Conservation (phyloP, 2,888 invertebrate genomes). For the Hirtodrosophila confusa region DNA sequence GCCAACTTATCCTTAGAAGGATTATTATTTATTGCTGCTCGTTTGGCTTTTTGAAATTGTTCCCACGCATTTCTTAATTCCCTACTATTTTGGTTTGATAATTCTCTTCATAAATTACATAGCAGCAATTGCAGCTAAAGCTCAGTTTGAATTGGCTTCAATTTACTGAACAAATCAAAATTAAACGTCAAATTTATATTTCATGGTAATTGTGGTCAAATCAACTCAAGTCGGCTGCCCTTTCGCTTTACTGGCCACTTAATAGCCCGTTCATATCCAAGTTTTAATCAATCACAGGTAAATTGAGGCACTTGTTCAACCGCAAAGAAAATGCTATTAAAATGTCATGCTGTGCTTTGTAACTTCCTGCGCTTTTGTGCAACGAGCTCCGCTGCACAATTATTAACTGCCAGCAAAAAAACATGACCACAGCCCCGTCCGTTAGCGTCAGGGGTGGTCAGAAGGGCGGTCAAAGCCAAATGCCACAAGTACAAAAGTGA, state of each 20-base stretch:
- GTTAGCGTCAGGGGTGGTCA: constrained; percentile 26
- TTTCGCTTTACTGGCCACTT: constrained; percentile 19
- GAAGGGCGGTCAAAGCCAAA: constrained; percentile 57
- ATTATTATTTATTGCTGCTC: too few species aligned
- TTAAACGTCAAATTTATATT: neutral
- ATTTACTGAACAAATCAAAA: too few species aligned
- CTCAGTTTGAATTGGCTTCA: too few species aligned
- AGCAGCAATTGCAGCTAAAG: too few species aligned
- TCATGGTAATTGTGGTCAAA: constrained; percentile 1
- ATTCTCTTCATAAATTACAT: too few species aligned
- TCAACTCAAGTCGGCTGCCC: constrained; percentile 11
- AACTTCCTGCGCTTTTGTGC: constrained; percentile 27
- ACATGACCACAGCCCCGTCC: constrained; percentile 37
- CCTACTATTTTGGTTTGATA: too few species aligned
- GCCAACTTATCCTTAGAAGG: too few species aligned
- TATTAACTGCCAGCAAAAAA: constrained; percentile 51
- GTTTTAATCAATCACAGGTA: constrained; percentile 27
- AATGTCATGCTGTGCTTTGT: constrained; percentile 49
- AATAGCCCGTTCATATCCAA: constrained; percentile 9
- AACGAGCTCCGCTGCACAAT: constrained; percentile 27
- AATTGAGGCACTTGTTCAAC: constrained; percentile 4
- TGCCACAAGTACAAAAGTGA: constrained; percentile 57
- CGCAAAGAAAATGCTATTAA: constrained; percentile 27
- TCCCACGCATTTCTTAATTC: too few species aligned
- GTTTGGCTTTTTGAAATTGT: too few species aligned